Percentiles rank a stretch among this genome's conserved stretches.
Conservation (phyloP, 2,113 vertebrate species). For the Vicugna pacos region DNA sequence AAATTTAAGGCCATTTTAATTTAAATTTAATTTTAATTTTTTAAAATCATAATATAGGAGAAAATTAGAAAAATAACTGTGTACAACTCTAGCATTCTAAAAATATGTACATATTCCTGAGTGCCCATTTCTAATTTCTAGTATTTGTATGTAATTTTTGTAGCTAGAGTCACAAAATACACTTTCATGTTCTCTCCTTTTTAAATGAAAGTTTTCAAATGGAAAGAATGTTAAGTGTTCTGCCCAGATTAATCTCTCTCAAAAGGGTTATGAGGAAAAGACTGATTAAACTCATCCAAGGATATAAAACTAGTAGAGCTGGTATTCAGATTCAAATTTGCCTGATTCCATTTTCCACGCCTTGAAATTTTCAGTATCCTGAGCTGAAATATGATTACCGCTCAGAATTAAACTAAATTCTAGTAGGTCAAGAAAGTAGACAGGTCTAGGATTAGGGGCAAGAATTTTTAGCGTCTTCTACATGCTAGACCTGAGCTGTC, state of each 20-base stretch:
- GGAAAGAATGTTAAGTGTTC: not conserved
- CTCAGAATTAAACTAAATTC: not conserved
- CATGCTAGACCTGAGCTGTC: not conserved
- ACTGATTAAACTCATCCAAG: not conserved
- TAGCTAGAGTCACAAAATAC: not conserved
- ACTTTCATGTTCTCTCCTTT: not conserved
- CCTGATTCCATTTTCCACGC: not conserved
- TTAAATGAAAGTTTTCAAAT: conserved; percentile 1
- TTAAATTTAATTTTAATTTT: conserved; percentile 49
- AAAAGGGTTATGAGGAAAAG: not conserved
- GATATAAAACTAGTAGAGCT: conserved; percentile 6
- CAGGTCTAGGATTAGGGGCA: not conserved
- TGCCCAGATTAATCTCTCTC: not conserved
- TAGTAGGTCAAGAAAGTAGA: not conserved
- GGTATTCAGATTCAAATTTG: not conserved
- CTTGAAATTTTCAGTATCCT: not conserved
- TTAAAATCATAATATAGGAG: not conserved
- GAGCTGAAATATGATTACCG: not conserved
- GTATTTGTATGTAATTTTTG: not conserved
- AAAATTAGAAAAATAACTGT: not conserved
- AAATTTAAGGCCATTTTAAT: not conserved
- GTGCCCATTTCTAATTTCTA: not conserved
- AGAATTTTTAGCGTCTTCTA: not conserved
- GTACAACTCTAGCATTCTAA: not conserved
- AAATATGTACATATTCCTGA: not conserved